These are phyloP conservation scores for Castor canadensis DNA, from an alignment of 2,113 vertebrate genomes.

Conservation along the genomic window DNA sequence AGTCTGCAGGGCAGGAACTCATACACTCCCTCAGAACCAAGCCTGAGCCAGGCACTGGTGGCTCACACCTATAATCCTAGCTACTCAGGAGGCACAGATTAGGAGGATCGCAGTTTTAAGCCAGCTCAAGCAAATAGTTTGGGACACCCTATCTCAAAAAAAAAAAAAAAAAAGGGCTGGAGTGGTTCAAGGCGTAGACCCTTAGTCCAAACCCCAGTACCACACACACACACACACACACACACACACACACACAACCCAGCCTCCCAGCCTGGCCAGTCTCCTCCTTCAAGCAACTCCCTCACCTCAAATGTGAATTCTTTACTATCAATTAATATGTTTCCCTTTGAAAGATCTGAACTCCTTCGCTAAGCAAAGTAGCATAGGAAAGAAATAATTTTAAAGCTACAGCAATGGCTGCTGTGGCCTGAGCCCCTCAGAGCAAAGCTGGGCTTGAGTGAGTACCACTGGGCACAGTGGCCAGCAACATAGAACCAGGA, in stretches of 20 bases:
- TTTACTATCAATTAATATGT: fast-evolving
- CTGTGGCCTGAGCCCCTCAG: neutral
- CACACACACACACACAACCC: too few species aligned
- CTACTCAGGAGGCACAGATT: too few species aligned
- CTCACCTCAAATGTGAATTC: fast-evolving
- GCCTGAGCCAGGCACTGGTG: too few species aligned
- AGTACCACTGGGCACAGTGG: too few species aligned
- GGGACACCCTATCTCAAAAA: too few species aligned
- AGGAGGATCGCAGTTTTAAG: too few species aligned
- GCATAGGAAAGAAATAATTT: fast-evolving
- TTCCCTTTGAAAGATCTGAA: fast-evolving
- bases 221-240: too few species aligned
- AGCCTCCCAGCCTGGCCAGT: neutral
- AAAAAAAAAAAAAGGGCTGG: too few species aligned
- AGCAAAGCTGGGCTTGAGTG: neutral
- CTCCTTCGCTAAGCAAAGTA: fast-evolving
- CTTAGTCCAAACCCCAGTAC: too few species aligned
- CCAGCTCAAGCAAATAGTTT: too few species aligned
- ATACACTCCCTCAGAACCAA: neutral
- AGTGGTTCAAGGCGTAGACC: too few species aligned
- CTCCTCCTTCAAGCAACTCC: neutral
- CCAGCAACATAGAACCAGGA: neutral
- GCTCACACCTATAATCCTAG: too few species aligned
- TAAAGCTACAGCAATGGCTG: fast-evolving
- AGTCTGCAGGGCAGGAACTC: neutral